Evolutionary conservation across 1,140 invertebrate genomes (phyloP), one percentile per base, ranked within the genome.

Genomic region (Aphidius ervi): DNA sequence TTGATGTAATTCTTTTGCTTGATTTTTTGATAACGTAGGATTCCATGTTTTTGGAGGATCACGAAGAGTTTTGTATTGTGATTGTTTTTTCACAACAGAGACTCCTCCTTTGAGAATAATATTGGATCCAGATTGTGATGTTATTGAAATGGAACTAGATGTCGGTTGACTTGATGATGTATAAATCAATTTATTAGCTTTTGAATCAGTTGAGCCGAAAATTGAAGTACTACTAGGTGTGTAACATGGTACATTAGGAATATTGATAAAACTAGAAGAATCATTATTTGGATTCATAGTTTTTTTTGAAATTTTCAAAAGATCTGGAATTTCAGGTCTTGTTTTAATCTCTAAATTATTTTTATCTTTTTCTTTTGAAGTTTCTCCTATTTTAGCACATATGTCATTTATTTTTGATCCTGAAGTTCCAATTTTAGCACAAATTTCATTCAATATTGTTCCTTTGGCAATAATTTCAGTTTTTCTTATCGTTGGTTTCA

Each of bases 31-130:
- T 4, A 84, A 71, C 5, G 81, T 83, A 3, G 83, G 83, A 68
- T 85, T 86, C 84, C 84, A 85, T 2, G 78, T 76, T 63, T 82
- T 85, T 0, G 84, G 82, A 2, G 83, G 83, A 60, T 82, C 78
- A 9, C 82, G 73, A 2, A 85, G 68, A 0, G 84, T 85, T 59
- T 85, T 86, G 61, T 85, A 85, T 0, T 79, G 73, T 1, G 73
- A 67, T 47, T 79, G 78, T 8, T 70, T 70, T 47, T 76, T 73
- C 40, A 67, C 68, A 6, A 16, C 20, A 41, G 58, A 54, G 41
- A 20, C 49, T 16, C 46, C 23, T 7, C 45, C 39, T 9, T 16
- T 46, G 8, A 20, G 20, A 16, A 9, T 9, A 42, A 49, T 42
- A 41, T 63, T 63, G 0, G 52, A 49, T 1, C 45, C 16, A 46